These are phyloP conservation scores for Zophobas morio DNA, from an alignment of 1,140 invertebrate species.

Conservation along the genomic window DNA sequence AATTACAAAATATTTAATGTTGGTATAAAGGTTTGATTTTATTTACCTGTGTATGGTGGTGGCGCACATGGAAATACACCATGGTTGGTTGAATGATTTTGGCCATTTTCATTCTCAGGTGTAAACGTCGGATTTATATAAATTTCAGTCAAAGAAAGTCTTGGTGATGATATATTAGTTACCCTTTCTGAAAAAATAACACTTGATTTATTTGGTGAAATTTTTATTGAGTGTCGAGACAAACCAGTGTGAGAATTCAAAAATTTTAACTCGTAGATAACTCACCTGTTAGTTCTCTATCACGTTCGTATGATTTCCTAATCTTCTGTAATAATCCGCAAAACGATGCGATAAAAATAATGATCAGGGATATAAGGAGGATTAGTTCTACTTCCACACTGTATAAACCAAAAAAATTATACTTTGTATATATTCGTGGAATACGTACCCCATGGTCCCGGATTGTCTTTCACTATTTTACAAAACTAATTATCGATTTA, in stretches of 20 bases:
- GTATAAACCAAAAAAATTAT: neutral
- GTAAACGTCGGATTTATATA: conserved; percentile 41
- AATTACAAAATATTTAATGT: neutral
- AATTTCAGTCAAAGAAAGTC: conserved; percentile 21
- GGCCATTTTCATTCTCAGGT: conserved; percentile 12
- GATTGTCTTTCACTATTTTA: conserved; percentile 4
- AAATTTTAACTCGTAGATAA: neutral
- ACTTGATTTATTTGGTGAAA: neutral
- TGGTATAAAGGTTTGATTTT: neutral
- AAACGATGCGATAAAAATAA: conserved; percentile 38
- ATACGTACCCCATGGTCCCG: conserved; percentile 39
- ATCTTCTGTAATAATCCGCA: conserved; percentile 37
- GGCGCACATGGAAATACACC: conserved; percentile 39
- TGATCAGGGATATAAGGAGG: conserved; percentile 4
- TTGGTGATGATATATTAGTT: conserved; percentile 8
- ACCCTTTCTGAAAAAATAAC: neutral
- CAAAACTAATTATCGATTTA: conserved; percentile 27
- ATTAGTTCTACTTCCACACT: conserved; percentile 36
- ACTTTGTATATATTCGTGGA: conserved; percentile 1
- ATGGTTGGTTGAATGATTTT: conserved; percentile 21
- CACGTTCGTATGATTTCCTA: conserved; percentile 28
- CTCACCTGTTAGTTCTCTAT: conserved; percentile 13
- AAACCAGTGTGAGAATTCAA: too few species aligned
- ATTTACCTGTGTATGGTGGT: conserved; percentile 34
- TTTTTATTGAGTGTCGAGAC: too few species aligned